phyloP scores from a whole-genome alignment of 2,113 vertebrate genomes.

The Atlantisia rogersi region DNA sequence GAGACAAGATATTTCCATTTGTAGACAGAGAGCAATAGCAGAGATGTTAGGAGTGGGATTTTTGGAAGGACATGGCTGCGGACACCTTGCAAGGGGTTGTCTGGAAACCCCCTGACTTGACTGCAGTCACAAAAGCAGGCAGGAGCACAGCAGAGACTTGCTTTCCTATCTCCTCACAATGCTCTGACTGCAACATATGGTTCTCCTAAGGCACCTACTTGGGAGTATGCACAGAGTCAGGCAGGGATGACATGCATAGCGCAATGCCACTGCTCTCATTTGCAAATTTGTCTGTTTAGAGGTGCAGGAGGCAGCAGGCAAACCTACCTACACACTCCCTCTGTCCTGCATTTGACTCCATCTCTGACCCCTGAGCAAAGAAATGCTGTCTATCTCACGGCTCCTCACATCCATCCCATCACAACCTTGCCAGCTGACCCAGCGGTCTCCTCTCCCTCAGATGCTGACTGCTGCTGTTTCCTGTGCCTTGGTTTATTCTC shows the following conservation, averaged over 20 bases:
- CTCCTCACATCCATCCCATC: neutral
- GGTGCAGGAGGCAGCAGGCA: neutral
- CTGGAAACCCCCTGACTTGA: neutral
- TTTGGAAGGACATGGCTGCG: neutral
- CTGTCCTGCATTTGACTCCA: neutral
- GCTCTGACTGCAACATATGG: rapidly evolving
- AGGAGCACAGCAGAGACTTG: neutral
- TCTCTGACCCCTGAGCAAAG: neutral
- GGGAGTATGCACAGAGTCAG: neutral
- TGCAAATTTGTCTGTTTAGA: neutral
- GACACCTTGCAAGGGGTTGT: neutral
- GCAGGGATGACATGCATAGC: neutral
- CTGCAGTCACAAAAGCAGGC: neutral
- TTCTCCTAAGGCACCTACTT: neutral
- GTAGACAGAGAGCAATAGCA: neutral
- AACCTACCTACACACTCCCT: neutral
- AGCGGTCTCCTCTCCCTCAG: neutral
- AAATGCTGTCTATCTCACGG: neutral
- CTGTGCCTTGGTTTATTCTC: neutral
- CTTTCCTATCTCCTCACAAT: neutral
- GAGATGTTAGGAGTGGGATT: neutral
- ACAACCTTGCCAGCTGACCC: neutral
- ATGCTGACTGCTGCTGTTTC: neutral
- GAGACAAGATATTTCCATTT: neutral
- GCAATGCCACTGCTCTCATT: neutral